A percentile compares a stretch with the other conserved stretches of the same genome.
phyloP scores from a whole-genome alignment of 2,888 invertebrate genomes.

The Aspidiotus destructor region DNA sequence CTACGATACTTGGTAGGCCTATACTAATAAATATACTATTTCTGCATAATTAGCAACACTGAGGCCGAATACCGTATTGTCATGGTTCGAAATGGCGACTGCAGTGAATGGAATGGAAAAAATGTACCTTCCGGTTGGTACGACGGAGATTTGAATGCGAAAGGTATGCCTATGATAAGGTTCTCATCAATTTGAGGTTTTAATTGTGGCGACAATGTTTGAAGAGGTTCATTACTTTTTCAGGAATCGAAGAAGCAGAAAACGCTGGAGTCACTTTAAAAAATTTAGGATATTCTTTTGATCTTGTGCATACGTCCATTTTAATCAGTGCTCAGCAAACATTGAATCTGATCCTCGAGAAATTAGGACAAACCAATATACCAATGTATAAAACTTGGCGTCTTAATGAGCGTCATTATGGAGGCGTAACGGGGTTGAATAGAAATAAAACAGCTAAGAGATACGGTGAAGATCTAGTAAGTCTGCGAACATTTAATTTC shows the following conservation, averaged over 20 bases:
- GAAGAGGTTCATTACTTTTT: slow-evolving; percentile 6
- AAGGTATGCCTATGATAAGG: slow-evolving; percentile 41
- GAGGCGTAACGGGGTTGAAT: slow-evolving; percentile 73
- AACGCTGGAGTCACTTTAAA: slow-evolving; percentile 64
- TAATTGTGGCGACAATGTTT: no score
- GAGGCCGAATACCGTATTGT: slow-evolving; percentile 47
- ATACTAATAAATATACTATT: no score
- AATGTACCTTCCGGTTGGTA: slow-evolving; percentile 67
- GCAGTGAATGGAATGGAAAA: slow-evolving; percentile 61
- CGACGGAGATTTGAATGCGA: slow-evolving; percentile 58
- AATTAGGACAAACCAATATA: slow-evolving; percentile 56
- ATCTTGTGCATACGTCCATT: slow-evolving; percentile 70
- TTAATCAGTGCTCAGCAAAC: slow-evolving; percentile 68
- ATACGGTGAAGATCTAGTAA: slow-evolving; percentile 72
- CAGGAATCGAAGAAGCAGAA: slow-evolving; percentile 58
- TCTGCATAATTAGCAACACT: no score
- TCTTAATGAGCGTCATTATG: slow-evolving; percentile 78
- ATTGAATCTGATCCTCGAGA: slow-evolving; percentile 55
- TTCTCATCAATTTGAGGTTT: no score
- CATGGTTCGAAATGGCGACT: slow-evolving; percentile 64
- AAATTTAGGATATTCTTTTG: slow-evolving; percentile 60
- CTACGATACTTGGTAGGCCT: no score
- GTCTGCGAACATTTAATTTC: slow-evolving; percentile 5
- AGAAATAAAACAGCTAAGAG: slow-evolving; percentile 75
- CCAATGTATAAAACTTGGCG: slow-evolving; percentile 68